Conservation (phyloP, 2,888 invertebrate genomes). For the Nomada lathburiana region DNA sequence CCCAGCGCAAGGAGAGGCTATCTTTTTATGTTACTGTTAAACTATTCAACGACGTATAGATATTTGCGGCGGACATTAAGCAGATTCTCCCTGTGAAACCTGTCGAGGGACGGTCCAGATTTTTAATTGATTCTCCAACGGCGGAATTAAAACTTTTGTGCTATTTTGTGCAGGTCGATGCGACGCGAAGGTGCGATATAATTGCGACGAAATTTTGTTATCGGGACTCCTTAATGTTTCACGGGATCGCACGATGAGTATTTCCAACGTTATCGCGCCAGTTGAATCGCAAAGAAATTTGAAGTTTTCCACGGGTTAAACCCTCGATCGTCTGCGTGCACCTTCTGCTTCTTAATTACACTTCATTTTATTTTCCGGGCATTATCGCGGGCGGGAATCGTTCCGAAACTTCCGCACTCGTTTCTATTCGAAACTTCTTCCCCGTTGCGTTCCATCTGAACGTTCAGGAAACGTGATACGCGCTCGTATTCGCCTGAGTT, state of each 20-base stretch:
- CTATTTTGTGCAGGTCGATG: background rate
- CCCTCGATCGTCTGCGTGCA: background rate
- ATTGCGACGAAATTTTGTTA: background rate
- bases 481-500: too few relatives aligned
- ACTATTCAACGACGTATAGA: constrained; percentile 4
- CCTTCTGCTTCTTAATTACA: background rate
- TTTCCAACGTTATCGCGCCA: background rate
- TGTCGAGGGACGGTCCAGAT: background rate
- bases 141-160: background rate
- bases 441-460: background rate
- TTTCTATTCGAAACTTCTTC: background rate
- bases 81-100: background rate
- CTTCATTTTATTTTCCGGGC: background rate
- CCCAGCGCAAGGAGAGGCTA: background rate
- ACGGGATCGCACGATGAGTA: too few relatives aligned
- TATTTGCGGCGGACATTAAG: background rate
- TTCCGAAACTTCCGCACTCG: constrained; percentile 1
- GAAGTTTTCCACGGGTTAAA: background rate
- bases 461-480: background rate
- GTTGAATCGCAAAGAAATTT: background rate
- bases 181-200: too few relatives aligned
- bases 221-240: background rate
- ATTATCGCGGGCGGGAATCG: constrained; percentile 12
- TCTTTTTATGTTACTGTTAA: constrained; percentile 17
- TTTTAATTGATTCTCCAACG: background rate